Evolutionary conservation across 2,888 invertebrate species (phyloP), one percentile per base, ranked within the genome.

Genomic region (Nomada hirtipes): DNA sequence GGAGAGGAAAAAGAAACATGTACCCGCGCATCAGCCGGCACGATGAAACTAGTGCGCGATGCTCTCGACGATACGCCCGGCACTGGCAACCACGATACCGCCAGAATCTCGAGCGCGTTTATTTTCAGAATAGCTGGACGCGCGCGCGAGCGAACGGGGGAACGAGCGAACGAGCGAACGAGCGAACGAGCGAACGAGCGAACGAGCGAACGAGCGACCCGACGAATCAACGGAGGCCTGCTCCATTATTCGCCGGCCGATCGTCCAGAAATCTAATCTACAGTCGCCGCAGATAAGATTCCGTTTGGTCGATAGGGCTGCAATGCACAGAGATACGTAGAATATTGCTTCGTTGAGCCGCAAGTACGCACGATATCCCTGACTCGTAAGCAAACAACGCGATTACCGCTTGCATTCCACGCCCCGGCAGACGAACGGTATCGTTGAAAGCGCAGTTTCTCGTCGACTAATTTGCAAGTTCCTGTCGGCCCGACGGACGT

Each of bases 251-350:
- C 23, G 11, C 53, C 36, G 18, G 74, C 65, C 53, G 42, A 76
- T 42, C 75, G 60, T 11, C 65, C 82, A 77, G 85, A 85, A 88
- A 88, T 88, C 88, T 88, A 88, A 88, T 88, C 88, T 87, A 76
- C 76, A 68, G 47, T 69, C 60, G 47, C 42, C 68, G 74, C 36
- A 85, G 88, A 88, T 88, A 88, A 88, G 88, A 88, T 83, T 86
- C 69, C 52, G 52, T 26, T 9, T 29, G n/a, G 15, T 60, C 70
- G 60, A 26, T 2, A 53, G 18, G n/a, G 18, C 52, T 53, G 36
- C 36, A 4, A 36, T 36, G 36, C 36, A 36, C 36, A 0, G 36
- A 36, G 36, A 36, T 36, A 36, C 36, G 36, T 36, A 36, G 36
- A 36, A 9, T 36, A 4, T 7, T 36, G 36, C 36, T 36, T 36